A percentile compares a stretch with the other conserved stretches of the same genome.
These are phyloP conservation scores for Limnephilus rhombicus DNA, from an alignment of 2,888 invertebrate genomes.

Conservation along the genomic window DNA sequence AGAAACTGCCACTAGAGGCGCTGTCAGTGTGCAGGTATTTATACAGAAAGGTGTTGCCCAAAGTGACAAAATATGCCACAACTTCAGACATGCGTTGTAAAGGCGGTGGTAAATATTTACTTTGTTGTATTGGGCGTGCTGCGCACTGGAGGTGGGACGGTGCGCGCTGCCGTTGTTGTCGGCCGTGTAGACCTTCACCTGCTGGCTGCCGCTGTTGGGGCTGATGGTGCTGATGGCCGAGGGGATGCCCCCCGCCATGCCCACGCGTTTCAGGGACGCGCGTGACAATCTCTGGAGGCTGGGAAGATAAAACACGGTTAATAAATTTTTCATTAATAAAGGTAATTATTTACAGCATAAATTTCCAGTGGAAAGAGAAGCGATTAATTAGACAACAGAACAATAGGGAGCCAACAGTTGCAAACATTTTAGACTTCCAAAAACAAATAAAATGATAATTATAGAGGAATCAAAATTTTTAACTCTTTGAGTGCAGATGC, in stretches of 20 bases:
- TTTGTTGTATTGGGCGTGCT: conserved; percentile 93
- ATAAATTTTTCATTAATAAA: background rate
- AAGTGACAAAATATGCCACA: too few species aligned
- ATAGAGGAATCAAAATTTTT: background rate
- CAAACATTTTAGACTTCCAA: too few species aligned
- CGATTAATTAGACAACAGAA: too few species aligned
- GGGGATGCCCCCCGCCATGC: conserved; percentile 71
- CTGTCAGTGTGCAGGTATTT: too few species aligned
- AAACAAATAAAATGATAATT: background rate
- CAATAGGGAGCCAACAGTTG: background rate
- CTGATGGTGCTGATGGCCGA: conserved; percentile 77
- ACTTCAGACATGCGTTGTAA: background rate
- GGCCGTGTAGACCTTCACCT: conserved; percentile 97
- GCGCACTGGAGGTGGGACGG: conserved; percentile 85
- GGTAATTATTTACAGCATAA: too few species aligned
- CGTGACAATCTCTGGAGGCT: conserved; percentile 69
- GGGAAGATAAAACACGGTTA: conserved; percentile 36
- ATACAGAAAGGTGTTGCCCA: too few species aligned
- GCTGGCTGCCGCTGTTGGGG: conserved; percentile 88
- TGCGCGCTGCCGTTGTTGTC: conserved; percentile 92
- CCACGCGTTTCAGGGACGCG: conserved; percentile 73
- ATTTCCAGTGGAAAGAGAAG: background rate
- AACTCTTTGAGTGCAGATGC: too few species aligned
- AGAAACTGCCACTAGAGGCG: too few species aligned
- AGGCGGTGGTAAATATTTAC: conserved; percentile 75